These are phyloP conservation scores for Drosophila colorata DNA, from an alignment of 2,888 invertebrate genomes.

Conservation along the genomic window DNA sequence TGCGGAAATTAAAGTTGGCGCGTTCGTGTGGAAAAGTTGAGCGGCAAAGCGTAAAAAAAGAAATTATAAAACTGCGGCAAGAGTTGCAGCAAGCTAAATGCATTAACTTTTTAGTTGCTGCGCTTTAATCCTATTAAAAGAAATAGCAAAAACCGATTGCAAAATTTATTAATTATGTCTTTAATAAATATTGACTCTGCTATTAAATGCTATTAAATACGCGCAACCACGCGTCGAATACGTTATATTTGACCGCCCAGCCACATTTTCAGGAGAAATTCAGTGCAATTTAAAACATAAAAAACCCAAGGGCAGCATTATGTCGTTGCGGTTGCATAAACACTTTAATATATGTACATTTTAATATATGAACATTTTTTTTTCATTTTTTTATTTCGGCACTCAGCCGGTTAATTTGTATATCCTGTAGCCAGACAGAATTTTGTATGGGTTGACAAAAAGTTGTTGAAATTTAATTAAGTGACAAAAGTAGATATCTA, in stretches of 20 bases:
- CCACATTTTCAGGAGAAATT: conserved; percentile 25
- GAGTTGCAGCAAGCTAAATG: conserved; percentile 49
- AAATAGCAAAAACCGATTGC: conserved; percentile 4
- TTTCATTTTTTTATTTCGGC: conserved; percentile 11
- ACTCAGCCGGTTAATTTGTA: conserved; percentile 12
- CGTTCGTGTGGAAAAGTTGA: conserved; percentile 69
- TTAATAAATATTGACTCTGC: conserved; percentile 71
- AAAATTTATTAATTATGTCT: conserved; percentile 70
- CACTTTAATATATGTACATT: conserved; percentile 43
- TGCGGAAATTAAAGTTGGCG: conserved; percentile 71
- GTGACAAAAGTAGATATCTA: too few species aligned
- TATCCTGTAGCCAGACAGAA: conserved; percentile 8
- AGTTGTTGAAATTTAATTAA: too few species aligned
- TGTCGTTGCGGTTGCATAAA: conserved; percentile 44
- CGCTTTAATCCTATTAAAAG: conserved; percentile 63
- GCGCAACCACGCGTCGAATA: conserved; percentile 44
- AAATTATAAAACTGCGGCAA: conserved; percentile 2
- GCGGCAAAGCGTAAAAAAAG: conserved; percentile 24
- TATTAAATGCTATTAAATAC: conserved; percentile 64
- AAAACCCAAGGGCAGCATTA: conserved; percentile 17
- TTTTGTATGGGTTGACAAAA: background rate
- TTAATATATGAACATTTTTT: too few species aligned
- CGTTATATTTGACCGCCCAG: conserved; percentile 53
- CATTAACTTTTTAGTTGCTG: conserved; percentile 59
- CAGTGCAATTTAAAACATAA: conserved; percentile 37